A percentile compares a stretch with the other conserved stretches of the same genome.
Evolutionary conservation across 1,140 invertebrate genomes (phyloP).

Genomic region (Drosophila lacteicornis): DNA sequence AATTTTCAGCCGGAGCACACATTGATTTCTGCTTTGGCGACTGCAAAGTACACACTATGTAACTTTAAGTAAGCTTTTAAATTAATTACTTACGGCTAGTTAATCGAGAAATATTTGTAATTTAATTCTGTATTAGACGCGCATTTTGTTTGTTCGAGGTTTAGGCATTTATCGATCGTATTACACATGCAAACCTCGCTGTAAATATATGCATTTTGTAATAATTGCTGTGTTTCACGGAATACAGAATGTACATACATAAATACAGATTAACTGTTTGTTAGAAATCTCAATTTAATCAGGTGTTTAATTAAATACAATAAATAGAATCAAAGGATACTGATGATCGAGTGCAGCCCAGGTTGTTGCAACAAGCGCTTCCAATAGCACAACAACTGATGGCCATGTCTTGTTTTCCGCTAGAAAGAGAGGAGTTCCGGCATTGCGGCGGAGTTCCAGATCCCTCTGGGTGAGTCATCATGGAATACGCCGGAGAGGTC

Average conservation of each 20-base stretch:
- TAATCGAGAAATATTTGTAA: constrained; percentile 32
- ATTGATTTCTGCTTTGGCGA: neutral
- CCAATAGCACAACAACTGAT: no score
- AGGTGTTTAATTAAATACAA: neutral
- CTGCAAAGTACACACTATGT: constrained; percentile 41
- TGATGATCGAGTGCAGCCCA: no score
- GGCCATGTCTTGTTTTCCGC: no score
- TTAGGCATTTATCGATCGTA: constrained; percentile 26
- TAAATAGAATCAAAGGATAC: no score
- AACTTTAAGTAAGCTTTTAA: constrained; percentile 35
- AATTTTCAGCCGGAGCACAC: constrained; percentile 7
- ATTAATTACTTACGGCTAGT: constrained; percentile 32
- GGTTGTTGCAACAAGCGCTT: no score
- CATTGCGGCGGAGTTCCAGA: no score
- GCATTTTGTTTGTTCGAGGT: constrained; percentile 51
- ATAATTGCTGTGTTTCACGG: constrained; percentile 18
- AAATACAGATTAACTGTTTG: constrained; percentile 51
- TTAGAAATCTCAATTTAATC: constrained; percentile 50
- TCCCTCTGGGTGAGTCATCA: no score
- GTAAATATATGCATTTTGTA: constrained; percentile 72
- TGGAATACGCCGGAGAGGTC: no score
- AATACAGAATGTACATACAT: constrained; percentile 28
- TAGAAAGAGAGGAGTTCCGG: no score
- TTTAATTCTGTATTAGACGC: constrained; percentile 49
- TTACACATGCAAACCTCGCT: constrained; percentile 32